Percentiles rank a stretch among this genome's conserved stretches.
These are phyloP conservation scores for Poeciliopsis presidionis DNA, from an alignment of 2,797 vertebrate genomes.

Conservation along the genomic window DNA sequence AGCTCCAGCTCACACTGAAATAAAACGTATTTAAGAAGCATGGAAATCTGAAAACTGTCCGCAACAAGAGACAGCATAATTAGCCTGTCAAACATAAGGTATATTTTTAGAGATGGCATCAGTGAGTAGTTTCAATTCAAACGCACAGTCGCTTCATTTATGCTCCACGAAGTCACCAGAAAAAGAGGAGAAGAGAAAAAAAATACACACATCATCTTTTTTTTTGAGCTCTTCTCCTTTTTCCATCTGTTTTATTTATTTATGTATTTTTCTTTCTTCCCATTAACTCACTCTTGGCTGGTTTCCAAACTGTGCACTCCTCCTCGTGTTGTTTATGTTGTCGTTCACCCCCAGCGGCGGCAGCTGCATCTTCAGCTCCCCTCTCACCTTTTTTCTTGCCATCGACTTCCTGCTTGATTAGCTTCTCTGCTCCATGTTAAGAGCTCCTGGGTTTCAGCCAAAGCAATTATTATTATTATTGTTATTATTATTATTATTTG, in stretches of 20 bases:
- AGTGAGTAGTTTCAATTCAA: background rate
- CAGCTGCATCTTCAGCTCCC: constrained; percentile 60
- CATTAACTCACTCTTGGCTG: constrained; percentile 53
- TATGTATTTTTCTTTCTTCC: background rate
- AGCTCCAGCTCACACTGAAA: background rate
- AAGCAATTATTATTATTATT: constrained; percentile 38
- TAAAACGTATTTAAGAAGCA: background rate
- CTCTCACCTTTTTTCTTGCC: constrained; percentile 51
- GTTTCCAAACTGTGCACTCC: constrained; percentile 46
- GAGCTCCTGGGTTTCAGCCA: constrained; percentile 62
- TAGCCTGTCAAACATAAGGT: background rate
- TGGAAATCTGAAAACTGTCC: background rate
- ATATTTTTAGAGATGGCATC: background rate
- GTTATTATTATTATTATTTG: background rate
- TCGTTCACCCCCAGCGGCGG: constrained; percentile 41
- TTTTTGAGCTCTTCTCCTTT: background rate
- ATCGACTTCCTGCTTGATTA: constrained; percentile 71
- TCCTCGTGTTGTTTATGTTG: constrained; percentile 27
- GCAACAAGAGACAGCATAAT: background rate
- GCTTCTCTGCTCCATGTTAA: constrained; percentile 53
- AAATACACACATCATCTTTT: background rate
- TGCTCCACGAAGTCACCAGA: background rate
- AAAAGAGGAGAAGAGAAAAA: background rate
- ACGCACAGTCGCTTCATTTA: background rate
- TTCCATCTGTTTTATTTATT: background rate